Conservation (phyloP, 2,888 invertebrate species). For the Pherbina coryleti region DNA sequence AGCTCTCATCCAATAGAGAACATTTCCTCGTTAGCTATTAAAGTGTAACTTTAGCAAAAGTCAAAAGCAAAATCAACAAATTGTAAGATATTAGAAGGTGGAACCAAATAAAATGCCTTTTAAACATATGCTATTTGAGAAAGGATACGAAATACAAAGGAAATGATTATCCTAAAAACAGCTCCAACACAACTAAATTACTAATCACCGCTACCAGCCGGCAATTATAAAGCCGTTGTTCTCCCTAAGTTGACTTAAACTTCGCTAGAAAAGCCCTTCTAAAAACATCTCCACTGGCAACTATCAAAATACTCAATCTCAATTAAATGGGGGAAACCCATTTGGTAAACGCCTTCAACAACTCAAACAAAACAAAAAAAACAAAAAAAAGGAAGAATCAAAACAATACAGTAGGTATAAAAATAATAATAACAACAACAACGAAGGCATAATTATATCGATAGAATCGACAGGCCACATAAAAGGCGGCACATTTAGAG, state of each 20-base stretch:
- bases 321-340: slow-evolving; percentile 33
- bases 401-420: too few relatives aligned
- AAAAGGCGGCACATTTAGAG: slow-evolving; percentile 27
- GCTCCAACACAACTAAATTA: not conserved
- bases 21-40: too few relatives aligned
- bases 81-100: slow-evolving; percentile 16
- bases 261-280: not conserved
- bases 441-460: slow-evolving; percentile 29
- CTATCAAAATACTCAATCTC: slow-evolving; percentile 34
- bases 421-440: not conserved
- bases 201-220: slow-evolving; percentile 14
- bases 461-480: slow-evolving; percentile 31
- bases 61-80: not conserved
- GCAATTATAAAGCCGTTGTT: slow-evolving; percentile 16
- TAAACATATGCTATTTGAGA: slow-evolving; percentile 10
- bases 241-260: not conserved
- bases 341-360: not conserved
- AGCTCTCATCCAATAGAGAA: too few relatives aligned
- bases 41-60: not conserved
- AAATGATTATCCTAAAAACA: slow-evolving; percentile 15
- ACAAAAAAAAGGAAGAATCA: too few relatives aligned
- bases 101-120: slow-evolving; percentile 26
- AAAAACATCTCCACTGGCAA: slow-evolving; percentile 26
- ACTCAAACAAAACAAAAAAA: not conserved
- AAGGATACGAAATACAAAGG: slow-evolving; percentile 18